phyloP scores from a whole-genome alignment of 2,888 invertebrate genomes.

The Drosophila paranaensis region DNA sequence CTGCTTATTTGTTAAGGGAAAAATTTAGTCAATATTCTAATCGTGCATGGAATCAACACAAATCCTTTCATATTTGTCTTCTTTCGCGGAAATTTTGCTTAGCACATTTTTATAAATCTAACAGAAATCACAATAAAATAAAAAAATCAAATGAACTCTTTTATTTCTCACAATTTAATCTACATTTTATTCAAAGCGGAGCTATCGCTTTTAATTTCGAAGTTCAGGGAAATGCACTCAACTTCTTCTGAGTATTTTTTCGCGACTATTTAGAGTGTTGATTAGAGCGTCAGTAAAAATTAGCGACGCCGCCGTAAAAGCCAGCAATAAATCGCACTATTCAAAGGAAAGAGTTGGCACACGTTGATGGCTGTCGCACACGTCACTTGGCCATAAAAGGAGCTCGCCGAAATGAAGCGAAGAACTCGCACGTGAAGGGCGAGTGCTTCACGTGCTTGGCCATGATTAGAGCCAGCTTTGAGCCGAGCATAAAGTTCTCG shows the following conservation, averaged over 20 bases:
- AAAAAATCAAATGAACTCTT: neutral
- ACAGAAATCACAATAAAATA: neutral
- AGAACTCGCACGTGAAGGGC: slow-evolving; percentile 30
- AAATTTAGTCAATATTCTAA: no score
- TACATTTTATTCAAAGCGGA: neutral
- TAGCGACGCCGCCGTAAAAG: slow-evolving; percentile 36
- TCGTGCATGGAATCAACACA: no score
- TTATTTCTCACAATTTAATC: neutral
- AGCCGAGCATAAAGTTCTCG: slow-evolving; percentile 31
- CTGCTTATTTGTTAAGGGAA: no score
- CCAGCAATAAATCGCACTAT: slow-evolving; percentile 20
- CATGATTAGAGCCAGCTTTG: slow-evolving; percentile 36
- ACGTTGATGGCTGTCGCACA: slow-evolving; percentile 30
- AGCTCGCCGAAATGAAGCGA: neutral
- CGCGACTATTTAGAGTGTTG: slow-evolving; percentile 8
- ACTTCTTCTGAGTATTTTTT: neutral
- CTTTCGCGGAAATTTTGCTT: neutral
- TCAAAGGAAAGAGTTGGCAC: slow-evolving; percentile 6
- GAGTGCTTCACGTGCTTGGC: slow-evolving; percentile 37
- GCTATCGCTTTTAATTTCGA: neutral
- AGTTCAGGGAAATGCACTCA: slow-evolving; percentile 17
- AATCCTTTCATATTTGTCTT: no score
- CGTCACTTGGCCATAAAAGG: slow-evolving; percentile 38
- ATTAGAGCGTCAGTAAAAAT: slow-evolving; percentile 30
- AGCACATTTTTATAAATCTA: neutral